Base-by-base conservation (phyloP, 2,888 invertebrate genomes). In the Eurytoma californica region DNA sequence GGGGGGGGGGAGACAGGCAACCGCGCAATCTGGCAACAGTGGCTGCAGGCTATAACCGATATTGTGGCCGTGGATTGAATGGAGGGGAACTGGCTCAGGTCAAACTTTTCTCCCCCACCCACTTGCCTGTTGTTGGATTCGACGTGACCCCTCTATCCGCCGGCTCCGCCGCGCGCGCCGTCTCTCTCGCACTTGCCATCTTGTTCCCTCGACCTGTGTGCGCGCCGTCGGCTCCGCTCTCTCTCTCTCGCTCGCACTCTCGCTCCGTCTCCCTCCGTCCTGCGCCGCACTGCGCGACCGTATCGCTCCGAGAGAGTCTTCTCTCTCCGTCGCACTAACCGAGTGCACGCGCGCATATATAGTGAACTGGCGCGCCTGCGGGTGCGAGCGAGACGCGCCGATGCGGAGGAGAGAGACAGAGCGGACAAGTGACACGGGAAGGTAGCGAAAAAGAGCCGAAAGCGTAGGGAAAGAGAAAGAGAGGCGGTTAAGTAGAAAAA, bases 71-170 rank as follows among this genome's bases (percentile, higher is more conserved):
- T 87, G 87, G 88, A 89, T 88, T 87, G 88, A 89, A 89, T 87
- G 89, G 89, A 89, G 89, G 89, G 89, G 89, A 88, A 89, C 88
- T 88, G 87, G 89, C 88, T 88, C 89, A 87, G 89, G 88, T 89
- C 89, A 89, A 88, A 88, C 87, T 86, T 87, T 82, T 82, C 82
- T 82, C 77, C 88, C 88, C 88, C 87, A 83, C 86, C 83, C 82
- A 82, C 82, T 72, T 49, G 79, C 72, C 72, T 78, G 78, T 76
- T 74, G 78, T 74, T 58, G 74, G 74, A 79, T 82, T 82, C 80
- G 72, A 80, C 78, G 83, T 84, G 84, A 86, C 84, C 86, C 86
- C 80, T 83, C 85, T 74, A 78, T 77, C 81, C 80, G 20, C 70
- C 72, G 77, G 78, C 74, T 58, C 82, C 79, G 82, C 51, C 67